Evolutionary conservation across 2,888 invertebrate species (phyloP).

Genomic region (Drosophila dives): DNA sequence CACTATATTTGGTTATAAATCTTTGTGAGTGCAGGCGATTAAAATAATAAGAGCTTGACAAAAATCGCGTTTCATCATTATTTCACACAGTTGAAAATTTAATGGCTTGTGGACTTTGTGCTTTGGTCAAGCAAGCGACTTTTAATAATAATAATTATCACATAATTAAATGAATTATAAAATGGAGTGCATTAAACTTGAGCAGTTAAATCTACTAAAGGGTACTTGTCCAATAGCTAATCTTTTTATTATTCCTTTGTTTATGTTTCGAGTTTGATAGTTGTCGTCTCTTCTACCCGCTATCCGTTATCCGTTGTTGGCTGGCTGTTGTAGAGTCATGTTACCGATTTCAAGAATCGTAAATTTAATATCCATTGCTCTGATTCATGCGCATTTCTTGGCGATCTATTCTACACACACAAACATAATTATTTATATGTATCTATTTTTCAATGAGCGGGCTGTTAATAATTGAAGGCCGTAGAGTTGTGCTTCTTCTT

Average conservation of each 20-base stretch:
- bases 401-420: neutral
- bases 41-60: no score
- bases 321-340: conserved; percentile 28
- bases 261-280: conserved; percentile 1
- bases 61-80: neutral
- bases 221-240: neutral
- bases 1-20: neutral
- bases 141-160: neutral
- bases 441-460: neutral
- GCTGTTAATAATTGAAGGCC: neutral
- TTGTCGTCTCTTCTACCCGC: neutral
- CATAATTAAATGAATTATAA: neutral
- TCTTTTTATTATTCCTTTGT: conserved; percentile 1
- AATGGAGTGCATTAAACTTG: neutral
- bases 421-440: neutral
- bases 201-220: neutral
- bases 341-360: conserved; percentile 28
- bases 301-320: conserved; percentile 7
- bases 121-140: neutral
- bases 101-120: neutral
- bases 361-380: conserved; percentile 20
- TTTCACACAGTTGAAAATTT: neutral
- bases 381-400: conserved; percentile 31
- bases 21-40: no score
- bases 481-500: neutral